Percentiles rank a stretch among this genome's conserved stretches.
These are phyloP conservation scores for Mesocentrotus franciscanus DNA, from an alignment of 53 echinoderm and acorn worm species.

Conservation along the genomic window DNA sequence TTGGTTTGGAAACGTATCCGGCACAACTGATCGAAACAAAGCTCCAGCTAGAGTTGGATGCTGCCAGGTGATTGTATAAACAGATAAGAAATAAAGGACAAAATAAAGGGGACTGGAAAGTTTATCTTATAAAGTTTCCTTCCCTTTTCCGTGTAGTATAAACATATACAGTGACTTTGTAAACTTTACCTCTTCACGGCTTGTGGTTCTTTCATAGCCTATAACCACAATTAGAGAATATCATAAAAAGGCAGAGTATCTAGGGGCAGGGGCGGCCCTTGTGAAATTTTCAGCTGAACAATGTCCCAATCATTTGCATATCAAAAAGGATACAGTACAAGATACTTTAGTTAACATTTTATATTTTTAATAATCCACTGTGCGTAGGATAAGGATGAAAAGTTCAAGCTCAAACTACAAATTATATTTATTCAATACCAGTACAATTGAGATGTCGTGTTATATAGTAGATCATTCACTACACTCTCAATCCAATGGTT, in stretches of 20 bases:
- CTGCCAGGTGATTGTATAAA: slow-evolving; percentile 24
- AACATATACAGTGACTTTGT: background rate
- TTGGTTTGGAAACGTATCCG: background rate
- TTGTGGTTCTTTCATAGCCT: background rate
- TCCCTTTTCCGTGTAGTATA: background rate
- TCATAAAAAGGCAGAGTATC: background rate
- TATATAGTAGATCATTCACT: too few relatives aligned
- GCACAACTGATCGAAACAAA: background rate
- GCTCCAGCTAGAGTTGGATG: background rate
- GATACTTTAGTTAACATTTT: too few relatives aligned
- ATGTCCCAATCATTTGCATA: too few relatives aligned
- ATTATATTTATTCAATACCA: too few relatives aligned
- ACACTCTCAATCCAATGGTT: too few relatives aligned
- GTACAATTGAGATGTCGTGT: too few relatives aligned
- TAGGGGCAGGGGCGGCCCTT: background rate
- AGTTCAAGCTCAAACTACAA: too few relatives aligned
- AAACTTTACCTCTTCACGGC: background rate
- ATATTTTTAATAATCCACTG: background rate
- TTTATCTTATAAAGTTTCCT: background rate
- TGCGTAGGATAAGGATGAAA: too few relatives aligned
- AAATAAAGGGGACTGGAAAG: background rate
- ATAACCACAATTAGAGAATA: background rate
- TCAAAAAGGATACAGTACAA: too few relatives aligned
- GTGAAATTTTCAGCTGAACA: too few relatives aligned
- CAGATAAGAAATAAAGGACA: background rate